Evolutionary conservation across 2,797 vertebrate genomes (phyloP).

Genomic region (Gallirallus australis): DNA sequence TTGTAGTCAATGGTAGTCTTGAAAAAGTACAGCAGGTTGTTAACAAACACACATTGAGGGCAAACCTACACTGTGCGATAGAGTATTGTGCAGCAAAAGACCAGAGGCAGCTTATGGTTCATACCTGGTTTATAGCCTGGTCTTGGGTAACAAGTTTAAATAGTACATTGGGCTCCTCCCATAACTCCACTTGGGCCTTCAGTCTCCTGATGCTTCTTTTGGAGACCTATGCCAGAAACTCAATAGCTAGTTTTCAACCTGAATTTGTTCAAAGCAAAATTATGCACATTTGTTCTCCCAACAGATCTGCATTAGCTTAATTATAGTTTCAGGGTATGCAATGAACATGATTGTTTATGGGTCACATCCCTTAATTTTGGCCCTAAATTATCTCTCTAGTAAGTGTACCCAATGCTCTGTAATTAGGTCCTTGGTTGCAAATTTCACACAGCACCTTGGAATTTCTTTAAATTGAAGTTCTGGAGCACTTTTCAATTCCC

Average conservation of each 20-base stretch:
- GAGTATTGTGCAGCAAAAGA: neutral
- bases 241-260: neutral
- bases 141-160: neutral
- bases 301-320: neutral
- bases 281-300: neutral
- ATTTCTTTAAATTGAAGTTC: neutral
- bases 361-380: neutral
- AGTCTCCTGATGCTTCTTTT: neutral
- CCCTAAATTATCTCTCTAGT: neutral
- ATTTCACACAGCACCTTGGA: neutral
- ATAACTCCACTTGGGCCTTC: neutral
- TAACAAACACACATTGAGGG: neutral
- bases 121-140: neutral
- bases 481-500: neutral
- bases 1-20: neutral
- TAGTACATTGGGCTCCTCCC: neutral
- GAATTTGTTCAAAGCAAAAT: constrained; percentile 11
- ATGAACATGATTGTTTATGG: neutral
- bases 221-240: neutral
- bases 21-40: neutral
- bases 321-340: neutral
- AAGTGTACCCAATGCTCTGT: neutral
- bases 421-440: neutral
- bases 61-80: neutral
- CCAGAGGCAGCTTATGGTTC: neutral